Conservation (phyloP, 2,113 vertebrate genomes). For the Seriola aureovittata region DNA sequence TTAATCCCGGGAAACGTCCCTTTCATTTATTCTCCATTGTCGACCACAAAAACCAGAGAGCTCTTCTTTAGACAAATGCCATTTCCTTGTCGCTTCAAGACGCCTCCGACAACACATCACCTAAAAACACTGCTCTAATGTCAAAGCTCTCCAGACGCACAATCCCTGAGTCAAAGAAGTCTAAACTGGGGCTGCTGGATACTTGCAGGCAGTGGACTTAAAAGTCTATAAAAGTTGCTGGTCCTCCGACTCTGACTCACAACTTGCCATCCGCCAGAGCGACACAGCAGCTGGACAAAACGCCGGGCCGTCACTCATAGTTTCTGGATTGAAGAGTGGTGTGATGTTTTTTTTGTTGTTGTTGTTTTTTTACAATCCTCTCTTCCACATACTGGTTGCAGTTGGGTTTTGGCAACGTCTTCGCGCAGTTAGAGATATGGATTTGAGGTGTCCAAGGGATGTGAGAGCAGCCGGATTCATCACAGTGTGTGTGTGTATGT, state of each 20-base stretch:
- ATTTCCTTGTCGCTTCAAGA: conserved; percentile 72
- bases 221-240: conserved; percentile 84
- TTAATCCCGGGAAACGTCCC: conserved; percentile 76
- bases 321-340: conserved; percentile 36
- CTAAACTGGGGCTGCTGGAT: conserved; percentile 38
- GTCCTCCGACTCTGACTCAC: conserved; percentile 67
- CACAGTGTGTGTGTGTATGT: background rate
- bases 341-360: too few relatives aligned
- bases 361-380: conserved; percentile 27
- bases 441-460: conserved; percentile 60
- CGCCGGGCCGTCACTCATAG: conserved; percentile 47
- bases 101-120: conserved; percentile 71
- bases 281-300: conserved; percentile 44
- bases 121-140: conserved; percentile 35
- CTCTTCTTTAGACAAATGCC: conserved; percentile 69
- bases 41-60: conserved; percentile 65
- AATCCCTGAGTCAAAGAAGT: conserved; percentile 64
- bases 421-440: conserved; percentile 60
- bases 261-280: conserved; percentile 73
- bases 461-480: conserved; percentile 44
- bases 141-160: conserved; percentile 46
- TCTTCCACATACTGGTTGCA: conserved; percentile 31
- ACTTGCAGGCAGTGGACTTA: conserved; percentile 57
- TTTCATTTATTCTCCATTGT: conserved; percentile 85
- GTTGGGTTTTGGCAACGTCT: conserved; percentile 55